Evolutionary conservation across 1,140 invertebrate genomes (phyloP).

Genomic region (Pachyrhynchus sulphureomaculatus): DNA sequence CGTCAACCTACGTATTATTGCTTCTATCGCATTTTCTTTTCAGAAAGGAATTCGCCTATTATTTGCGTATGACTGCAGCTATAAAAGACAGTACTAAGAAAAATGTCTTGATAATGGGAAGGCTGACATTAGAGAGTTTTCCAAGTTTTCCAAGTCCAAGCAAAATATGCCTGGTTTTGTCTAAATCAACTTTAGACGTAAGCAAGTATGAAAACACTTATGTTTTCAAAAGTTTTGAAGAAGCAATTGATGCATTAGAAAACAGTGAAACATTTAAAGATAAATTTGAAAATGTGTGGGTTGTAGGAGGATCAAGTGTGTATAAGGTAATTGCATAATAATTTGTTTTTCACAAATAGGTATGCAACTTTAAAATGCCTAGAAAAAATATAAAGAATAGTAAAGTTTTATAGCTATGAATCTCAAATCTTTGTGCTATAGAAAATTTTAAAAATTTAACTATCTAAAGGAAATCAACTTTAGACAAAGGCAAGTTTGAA

Average conservation of each 20-base stretch:
- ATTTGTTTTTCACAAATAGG: no score
- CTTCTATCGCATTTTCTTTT: no score
- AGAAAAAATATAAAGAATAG: no score
- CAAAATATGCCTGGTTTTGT: constrained; percentile 85
- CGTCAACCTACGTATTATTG: no score
- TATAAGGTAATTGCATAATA: constrained; percentile 74
- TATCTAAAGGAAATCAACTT: constrained; percentile 67
- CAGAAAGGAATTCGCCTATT: constrained; percentile 87
- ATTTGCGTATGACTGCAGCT: constrained; percentile 73
- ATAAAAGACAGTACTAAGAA: constrained; percentile 61
- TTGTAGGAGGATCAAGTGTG: constrained; percentile 80
- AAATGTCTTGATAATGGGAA: constrained; percentile 93
- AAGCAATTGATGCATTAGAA: constrained; percentile 64
- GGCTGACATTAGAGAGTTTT: constrained; percentile 88
- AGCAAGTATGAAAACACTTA: constrained; percentile 62
- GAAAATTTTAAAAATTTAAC: no score
- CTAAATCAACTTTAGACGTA: constrained; percentile 55
- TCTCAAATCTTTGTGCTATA: no score
- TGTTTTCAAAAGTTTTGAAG: constrained; percentile 63
- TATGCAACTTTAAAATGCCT: no score
- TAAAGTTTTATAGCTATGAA: no score
- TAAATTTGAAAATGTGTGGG: constrained; percentile 78
- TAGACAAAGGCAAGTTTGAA: constrained; percentile 56
- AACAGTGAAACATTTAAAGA: constrained; percentile 52
- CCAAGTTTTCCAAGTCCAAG: constrained; percentile 80